phyloP scores from a whole-genome alignment of 2,113 vertebrate species.

The Bettongia penicillata region DNA sequence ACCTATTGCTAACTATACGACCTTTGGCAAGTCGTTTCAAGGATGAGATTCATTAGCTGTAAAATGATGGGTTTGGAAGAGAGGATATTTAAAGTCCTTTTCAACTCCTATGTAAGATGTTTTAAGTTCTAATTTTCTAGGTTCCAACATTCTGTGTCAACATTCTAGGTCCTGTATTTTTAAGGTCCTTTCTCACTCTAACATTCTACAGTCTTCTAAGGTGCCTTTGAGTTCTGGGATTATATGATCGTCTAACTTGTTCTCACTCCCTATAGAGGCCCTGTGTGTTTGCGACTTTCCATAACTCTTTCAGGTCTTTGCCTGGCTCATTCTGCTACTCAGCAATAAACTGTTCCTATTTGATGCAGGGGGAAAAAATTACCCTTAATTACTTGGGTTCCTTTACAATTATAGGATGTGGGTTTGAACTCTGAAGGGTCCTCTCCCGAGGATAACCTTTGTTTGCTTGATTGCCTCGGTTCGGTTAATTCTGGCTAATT shows the following conservation, averaged over 20 bases:
- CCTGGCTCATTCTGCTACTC: conserved; percentile 63
- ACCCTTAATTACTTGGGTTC: conserved; percentile 84
- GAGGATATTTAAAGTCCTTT: neutral
- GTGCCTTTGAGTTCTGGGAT: neutral
- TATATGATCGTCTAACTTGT: neutral
- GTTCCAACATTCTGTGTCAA: neutral
- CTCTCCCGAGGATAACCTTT: conserved; percentile 88
- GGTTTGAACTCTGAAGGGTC: conserved; percentile 84
- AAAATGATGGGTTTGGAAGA: neutral
- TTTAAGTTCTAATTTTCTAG: neutral
- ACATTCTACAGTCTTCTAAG: neutral
- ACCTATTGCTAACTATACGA: neutral
- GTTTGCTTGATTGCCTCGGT: conserved; percentile 88
- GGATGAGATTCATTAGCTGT: neutral
- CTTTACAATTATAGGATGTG: conserved; percentile 82
- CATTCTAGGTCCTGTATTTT: neutral
- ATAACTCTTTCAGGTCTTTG: conserved; percentile 38
- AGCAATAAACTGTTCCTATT: conserved; percentile 60
- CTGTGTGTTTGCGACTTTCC: conserved; percentile 3
- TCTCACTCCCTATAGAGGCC: neutral
- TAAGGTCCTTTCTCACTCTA: neutral
- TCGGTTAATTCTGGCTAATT: conserved; percentile 89
- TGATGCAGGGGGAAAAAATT: conserved; percentile 75
- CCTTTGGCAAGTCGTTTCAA: neutral
- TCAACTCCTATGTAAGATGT: neutral